These are phyloP conservation scores for Acrobasis consociella DNA, from an alignment of 2,888 invertebrate genomes.

Conservation along the genomic window DNA sequence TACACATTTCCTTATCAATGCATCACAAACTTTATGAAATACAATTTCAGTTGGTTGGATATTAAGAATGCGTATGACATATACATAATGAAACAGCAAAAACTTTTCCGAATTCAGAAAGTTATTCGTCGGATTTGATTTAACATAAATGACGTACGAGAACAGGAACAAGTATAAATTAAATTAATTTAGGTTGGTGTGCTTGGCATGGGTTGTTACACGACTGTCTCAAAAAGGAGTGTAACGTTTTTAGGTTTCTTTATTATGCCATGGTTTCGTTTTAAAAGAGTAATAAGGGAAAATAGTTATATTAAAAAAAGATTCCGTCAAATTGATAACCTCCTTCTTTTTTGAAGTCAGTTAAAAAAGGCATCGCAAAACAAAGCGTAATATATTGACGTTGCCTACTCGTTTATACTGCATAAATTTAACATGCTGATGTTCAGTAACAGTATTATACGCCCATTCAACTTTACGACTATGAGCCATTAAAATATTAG, in stretches of 20 bases:
- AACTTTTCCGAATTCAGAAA: not conserved
- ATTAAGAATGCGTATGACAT: slow-evolving; percentile 14
- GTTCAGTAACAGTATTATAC: slow-evolving; percentile 10
- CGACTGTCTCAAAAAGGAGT: too few species aligned
- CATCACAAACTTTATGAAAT: slow-evolving; percentile 5
- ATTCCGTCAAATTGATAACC: too few species aligned
- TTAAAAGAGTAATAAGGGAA: too few species aligned
- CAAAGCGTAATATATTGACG: too few species aligned
- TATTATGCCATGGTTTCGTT: too few species aligned
- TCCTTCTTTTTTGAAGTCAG: too few species aligned
- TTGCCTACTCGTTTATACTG: not conserved
- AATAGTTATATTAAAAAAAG: too few species aligned
- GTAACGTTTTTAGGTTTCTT: too few species aligned
- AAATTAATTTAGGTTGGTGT: not conserved
- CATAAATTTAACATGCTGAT: slow-evolving; percentile 8
- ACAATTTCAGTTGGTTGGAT: not conserved
- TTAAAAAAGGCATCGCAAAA: too few species aligned
- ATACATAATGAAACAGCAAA: slow-evolving; percentile 5
- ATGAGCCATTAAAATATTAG: slow-evolving; percentile 1
- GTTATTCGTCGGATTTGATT: not conserved
- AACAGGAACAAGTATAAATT: not conserved
- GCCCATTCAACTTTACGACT: not conserved
- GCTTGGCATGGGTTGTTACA: too few species aligned
- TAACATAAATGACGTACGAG: not conserved
- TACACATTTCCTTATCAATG: not conserved